Percentiles rank a stretch among this genome's conserved stretches.
Conservation (phyloP, 2,113 vertebrate species). For the Polypterus bichir region DNA sequence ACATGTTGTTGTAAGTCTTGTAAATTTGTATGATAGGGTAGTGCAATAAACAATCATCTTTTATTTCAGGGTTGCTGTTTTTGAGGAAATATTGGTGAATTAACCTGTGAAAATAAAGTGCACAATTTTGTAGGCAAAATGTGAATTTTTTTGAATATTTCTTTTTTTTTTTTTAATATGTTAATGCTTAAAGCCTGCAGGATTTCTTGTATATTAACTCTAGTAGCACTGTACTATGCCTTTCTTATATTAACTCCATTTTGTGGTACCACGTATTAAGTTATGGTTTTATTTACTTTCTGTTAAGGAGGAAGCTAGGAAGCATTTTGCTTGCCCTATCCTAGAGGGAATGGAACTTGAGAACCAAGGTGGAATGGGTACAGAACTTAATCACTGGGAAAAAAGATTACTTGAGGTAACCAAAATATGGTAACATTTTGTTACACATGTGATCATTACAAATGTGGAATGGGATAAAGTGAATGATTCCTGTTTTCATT, state of each 20-base stretch:
- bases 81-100: too few species aligned
- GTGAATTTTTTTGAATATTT: too few species aligned
- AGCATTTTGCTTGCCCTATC: conserved; percentile 77
- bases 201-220: too few species aligned
- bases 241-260: too few species aligned
- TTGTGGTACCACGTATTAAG: neutral
- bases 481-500: neutral
- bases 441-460: neutral
- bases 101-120: too few species aligned
- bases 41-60: too few species aligned
- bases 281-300: neutral
- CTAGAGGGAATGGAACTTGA: conserved; percentile 96
- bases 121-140: too few species aligned
- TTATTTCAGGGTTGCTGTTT: too few species aligned
- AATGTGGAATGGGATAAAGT: neutral
- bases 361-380: conserved; percentile 90
- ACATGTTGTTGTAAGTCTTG: conserved; percentile 73
- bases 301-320: conserved; percentile 73
- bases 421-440: neutral
- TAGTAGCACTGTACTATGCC: too few species aligned
- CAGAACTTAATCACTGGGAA: conserved; percentile 95
- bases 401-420: conserved; percentile 84
- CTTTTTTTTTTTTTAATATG: too few species aligned
- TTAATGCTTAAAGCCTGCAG: too few species aligned
- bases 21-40: neutral